Evolutionary conservation across 2,797 vertebrate genomes (phyloP).

Genomic region (Cirrhinus mrigala): DNA sequence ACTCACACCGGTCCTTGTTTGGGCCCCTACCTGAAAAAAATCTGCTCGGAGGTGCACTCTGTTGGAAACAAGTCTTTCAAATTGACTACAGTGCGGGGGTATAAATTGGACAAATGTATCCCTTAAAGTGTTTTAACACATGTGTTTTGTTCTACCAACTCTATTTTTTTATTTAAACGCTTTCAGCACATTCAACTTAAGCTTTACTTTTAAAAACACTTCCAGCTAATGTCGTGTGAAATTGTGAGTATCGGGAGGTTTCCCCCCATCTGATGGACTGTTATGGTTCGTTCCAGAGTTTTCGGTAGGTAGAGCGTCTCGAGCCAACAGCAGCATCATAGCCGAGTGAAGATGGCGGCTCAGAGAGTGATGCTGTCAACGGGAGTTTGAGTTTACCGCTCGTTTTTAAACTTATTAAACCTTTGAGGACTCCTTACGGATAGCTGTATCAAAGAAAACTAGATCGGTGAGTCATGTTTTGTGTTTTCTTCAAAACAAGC

Average conservation of each 20-base stretch:
- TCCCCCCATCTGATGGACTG: neutral
- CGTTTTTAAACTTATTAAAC: slow-evolving; percentile 18
- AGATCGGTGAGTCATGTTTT: slow-evolving; percentile 56
- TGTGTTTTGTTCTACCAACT: neutral
- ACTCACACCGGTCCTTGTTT: slow-evolving; percentile 1
- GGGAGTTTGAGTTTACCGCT: slow-evolving; percentile 54
- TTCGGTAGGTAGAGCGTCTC: slow-evolving; percentile 61
- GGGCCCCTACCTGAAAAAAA: slow-evolving; percentile 50
- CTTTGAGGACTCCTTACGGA: slow-evolving; percentile 33
- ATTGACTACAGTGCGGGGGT: neutral
- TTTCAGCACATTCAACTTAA: accelerated
- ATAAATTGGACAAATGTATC: neutral
- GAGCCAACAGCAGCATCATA: slow-evolving; percentile 54
- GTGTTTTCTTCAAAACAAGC: neutral
- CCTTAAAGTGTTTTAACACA: accelerated
- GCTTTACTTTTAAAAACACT: neutral
- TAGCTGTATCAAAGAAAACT: slow-evolving; percentile 13
- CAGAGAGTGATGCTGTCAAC: slow-evolving; percentile 63
- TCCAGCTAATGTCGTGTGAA: neutral
- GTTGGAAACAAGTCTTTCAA: slow-evolving; percentile 38
- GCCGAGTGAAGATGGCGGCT: slow-evolving; percentile 72
- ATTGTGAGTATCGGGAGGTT: neutral
- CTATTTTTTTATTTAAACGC: accelerated
- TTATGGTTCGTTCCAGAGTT: slow-evolving; percentile 65
- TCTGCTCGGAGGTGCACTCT: slow-evolving; percentile 38